A percentile compares a stretch with the other conserved stretches of the same genome.
Evolutionary conservation across 2,113 vertebrate species (phyloP).

Genomic region (Embiotoca jacksoni): DNA sequence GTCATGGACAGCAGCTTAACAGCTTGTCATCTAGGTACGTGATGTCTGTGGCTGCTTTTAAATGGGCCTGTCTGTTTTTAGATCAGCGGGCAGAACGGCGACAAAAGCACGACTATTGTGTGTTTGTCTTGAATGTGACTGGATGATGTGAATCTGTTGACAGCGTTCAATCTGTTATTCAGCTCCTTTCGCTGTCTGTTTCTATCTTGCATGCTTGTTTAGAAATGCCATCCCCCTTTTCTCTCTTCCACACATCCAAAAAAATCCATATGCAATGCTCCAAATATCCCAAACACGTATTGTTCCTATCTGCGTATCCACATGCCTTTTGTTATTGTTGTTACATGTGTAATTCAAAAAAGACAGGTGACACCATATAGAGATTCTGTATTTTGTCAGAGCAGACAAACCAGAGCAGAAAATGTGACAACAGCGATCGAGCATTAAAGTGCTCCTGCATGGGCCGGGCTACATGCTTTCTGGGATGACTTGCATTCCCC

Average conservation of each 20-base stretch:
- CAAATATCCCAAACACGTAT: conserved; percentile 62
- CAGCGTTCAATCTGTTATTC: conserved; percentile 34
- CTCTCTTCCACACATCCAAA: conserved; percentile 52
- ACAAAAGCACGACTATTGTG: conserved; percentile 23
- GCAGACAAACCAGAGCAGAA: conserved; percentile 7
- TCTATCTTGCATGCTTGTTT: conserved; percentile 16
- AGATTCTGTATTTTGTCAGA: conserved; percentile 6
- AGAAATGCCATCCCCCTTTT: conserved; percentile 15
- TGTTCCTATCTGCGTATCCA: conserved; percentile 56
- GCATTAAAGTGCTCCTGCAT: neutral
- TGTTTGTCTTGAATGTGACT: conserved; percentile 44
- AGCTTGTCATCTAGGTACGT: conserved; percentile 36
- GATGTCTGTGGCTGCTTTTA: conserved; percentile 45
- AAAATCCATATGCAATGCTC: conserved; percentile 52
- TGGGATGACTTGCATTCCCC: conserved; percentile 1
- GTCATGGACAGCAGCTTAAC: conserved; percentile 50
- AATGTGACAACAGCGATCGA: conserved; percentile 1
- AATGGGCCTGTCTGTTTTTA: conserved; percentile 69
- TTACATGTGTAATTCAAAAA: conserved; percentile 51
- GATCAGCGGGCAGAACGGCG: conserved; percentile 36
- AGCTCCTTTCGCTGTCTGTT: conserved; percentile 14
- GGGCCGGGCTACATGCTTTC: conserved; percentile 9
- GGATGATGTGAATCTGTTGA: conserved; percentile 37
- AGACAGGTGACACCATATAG: conserved; percentile 42
- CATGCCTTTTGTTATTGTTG: conserved; percentile 37